A percentile compares a stretch with the other conserved stretches of the same genome.
Conservation (phyloP, 2,113 vertebrate species). For the Piliocolobus tephrosceles region DNA sequence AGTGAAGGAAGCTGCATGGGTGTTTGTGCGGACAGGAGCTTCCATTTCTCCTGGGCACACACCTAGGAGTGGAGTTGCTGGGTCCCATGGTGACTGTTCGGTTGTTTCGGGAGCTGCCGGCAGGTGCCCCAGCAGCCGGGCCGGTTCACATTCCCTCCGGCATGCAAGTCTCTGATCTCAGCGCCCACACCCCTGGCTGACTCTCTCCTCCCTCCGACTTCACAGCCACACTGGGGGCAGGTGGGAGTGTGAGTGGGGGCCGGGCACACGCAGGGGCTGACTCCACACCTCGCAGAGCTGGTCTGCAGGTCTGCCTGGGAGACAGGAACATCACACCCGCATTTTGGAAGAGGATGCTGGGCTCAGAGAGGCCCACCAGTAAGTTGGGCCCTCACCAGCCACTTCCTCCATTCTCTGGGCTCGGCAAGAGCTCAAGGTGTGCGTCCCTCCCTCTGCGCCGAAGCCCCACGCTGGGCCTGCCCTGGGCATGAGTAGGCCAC, state of each 20-base stretch:
- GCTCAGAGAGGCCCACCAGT: background rate
- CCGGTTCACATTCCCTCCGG: fast-evolving
- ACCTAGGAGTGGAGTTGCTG: fast-evolving
- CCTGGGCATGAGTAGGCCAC: fast-evolving
- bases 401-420: no score
- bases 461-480: background rate
- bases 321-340: background rate
- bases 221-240: background rate
- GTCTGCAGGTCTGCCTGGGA: background rate
- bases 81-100: background rate
- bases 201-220: background rate
- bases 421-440: fast-evolving
- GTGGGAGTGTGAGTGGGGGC: no score
- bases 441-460: fast-evolving
- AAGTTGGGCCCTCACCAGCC: background rate
- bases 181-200: no score
- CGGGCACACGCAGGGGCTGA: background rate
- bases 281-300: background rate
- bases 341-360: background rate
- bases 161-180: background rate
- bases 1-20: fast-evolving
- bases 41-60: fast-evolving
- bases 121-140: background rate
- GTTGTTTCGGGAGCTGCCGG: background rate
- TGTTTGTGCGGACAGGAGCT: fast-evolving